Conservation (phyloP, 2,888 invertebrate species). For the Metacarcinus magister region DNA sequence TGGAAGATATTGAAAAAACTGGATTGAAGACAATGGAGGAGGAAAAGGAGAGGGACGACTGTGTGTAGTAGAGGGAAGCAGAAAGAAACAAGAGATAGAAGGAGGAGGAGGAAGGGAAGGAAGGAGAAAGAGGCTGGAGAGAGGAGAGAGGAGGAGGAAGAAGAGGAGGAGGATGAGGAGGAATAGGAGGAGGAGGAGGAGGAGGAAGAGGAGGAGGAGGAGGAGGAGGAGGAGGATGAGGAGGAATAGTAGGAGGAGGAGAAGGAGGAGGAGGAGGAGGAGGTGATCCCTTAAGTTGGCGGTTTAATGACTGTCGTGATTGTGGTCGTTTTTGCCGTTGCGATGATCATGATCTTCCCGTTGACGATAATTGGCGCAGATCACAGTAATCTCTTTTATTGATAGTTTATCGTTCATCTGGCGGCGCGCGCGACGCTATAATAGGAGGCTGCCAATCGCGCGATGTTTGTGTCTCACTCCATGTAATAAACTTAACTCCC, state of each 20-base stretch:
- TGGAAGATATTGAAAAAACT: neutral
- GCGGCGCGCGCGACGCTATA: conserved; percentile 41
- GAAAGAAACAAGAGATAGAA: neutral
- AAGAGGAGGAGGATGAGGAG: neutral
- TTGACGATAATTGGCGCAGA: conserved; percentile 31
- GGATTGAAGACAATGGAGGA: neutral
- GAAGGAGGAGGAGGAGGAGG: neutral
- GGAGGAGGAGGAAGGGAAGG: neutral
- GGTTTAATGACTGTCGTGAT: conserved; percentile 33
- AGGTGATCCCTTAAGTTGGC: conserved; percentile 10
- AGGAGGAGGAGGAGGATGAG: too few species aligned
- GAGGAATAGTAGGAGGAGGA: neutral
- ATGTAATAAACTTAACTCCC: neutral
- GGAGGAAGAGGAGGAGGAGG: neutral
- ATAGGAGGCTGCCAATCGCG: conserved; percentile 20
- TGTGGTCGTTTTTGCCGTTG: conserved; percentile 31
- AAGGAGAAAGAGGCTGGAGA: neutral
- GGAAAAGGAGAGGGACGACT: neutral
- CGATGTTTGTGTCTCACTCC: conserved; percentile 35
- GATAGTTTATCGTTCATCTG: conserved; percentile 48
- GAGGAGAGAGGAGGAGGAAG: neutral
- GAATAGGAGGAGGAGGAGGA: neutral
- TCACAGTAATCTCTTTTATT: conserved; percentile 41
- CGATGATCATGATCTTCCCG: conserved; percentile 19
- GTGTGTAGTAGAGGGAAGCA: too few species aligned